Base-by-base conservation (phyloP, 1,140 invertebrate genomes). In the Apocrypta bakeri region DNA sequence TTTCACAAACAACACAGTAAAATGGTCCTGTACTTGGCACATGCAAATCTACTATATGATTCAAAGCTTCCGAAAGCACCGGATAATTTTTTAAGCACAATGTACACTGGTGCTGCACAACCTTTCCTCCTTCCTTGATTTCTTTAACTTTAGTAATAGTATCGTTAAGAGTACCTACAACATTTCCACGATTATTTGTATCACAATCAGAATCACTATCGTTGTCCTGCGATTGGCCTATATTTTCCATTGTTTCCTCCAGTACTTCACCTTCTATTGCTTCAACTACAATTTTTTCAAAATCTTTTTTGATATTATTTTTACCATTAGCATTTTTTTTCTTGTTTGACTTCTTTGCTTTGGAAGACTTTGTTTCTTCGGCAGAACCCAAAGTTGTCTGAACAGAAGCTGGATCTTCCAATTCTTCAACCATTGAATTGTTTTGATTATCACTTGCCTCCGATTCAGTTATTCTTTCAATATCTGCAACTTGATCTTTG, bases 1-100 rank as follows among this genome's bases (percentile, higher is more conserved):
- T 92, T 83, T 92, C 92, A 42, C 92, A 92, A 7, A 92, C 87
- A 11, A 92, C 87, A 17, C 91, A 92, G 66, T 89, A 92, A 69
- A 91, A 92, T 1, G 91, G 92, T 0, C 92, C 92, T 1, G 81
- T 86, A 0, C 69, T 85, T 12, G 90, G 89, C 0, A 91, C 87
- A 61, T 92, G 91, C 42, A 90, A 89, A 24, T 92, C 90, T 1
- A 92, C 88, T 0, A 84, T 90, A 31, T 92, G 92, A 27, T 85
- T 77, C 1, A 92, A 74, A 1, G 85, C 85, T 14, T 71, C 87
- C 0, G 88, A 86, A 8, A 92, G 31, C 72, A 90, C 84, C 1
- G 87, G 72, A 40, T 91, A 91, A 81, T 90, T 90, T 69, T 90
- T 87, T 14, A 88, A 73, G 76, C 91, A 92, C 1, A 92, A 64